Base-by-base conservation (phyloP, 2,113 vertebrate genomes). In the Oreotragus oreotragus region DNA sequence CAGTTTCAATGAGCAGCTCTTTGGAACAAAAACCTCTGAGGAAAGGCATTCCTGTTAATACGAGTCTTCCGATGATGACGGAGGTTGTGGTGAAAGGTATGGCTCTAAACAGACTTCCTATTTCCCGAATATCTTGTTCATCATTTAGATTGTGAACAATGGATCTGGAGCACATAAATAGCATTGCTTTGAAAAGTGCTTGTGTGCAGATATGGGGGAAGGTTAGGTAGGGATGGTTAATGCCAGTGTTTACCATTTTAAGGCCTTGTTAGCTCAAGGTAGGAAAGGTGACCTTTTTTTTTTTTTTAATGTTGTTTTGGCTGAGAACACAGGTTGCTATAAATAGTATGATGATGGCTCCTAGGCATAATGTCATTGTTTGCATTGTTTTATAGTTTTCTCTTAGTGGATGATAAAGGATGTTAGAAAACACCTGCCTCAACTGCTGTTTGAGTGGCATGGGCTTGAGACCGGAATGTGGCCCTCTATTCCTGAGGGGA, bases 121-220 rank as follows among this genome's bases (percentile, higher is more conserved):
- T 60, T 86, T 89, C 92, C 79, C 1, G 3, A 39, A 81, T 96
- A 51, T 87, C 47, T 84, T 92, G 30, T 58, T 97, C 27, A 3
- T 91, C 33, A 28, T 87, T 92, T 36, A 81, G 36, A n/a, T 6
- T 93, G 25, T 36, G n/a, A 62, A 62, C 91, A 55, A 90, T 49
- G 23, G 76, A 86, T 17, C 51, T 51, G 1, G 77, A 66, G 51
- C 76, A 84, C 16, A 96, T 30, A 49, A 87, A 94, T 21, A 84
- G 30, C 30, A 83, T 33, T 30, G 33, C 33, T 93, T 96, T 93
- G 19, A 96, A 96, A 43, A 87, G 86, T 11, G 17, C n/a, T 6
- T 39, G 51, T 2, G 30, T 85, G 2, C 45, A 43, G 5, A 55
- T 55, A 28, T 83, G 70, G 17, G 53, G 47, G n/a, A 88, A 88